These are phyloP conservation scores for Corvus moneduloides DNA, from an alignment of 2,113 vertebrate genomes.

Conservation along the genomic window DNA sequence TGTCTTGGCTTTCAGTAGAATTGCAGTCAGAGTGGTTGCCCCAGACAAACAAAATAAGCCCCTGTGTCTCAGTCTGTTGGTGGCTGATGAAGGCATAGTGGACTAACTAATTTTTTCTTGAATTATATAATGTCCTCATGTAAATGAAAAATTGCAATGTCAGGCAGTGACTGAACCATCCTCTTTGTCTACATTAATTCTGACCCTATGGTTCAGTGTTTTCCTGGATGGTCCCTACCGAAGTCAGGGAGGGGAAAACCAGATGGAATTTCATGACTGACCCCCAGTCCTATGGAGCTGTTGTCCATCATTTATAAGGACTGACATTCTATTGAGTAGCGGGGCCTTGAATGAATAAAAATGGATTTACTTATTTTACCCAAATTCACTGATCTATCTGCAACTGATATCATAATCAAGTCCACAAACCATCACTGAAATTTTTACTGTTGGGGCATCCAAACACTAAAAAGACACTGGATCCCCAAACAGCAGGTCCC, in stretches of 20 bases:
- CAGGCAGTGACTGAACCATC: background rate
- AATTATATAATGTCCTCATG: background rate
- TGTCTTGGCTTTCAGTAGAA: conserved; percentile 18
- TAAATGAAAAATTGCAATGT: background rate
- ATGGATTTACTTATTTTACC: background rate
- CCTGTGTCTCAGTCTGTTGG: background rate
- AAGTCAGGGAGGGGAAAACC: background rate
- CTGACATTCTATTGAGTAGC: background rate
- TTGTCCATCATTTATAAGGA: background rate
- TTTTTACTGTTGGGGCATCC: background rate
- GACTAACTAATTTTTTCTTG: background rate
- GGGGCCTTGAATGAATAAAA: background rate
- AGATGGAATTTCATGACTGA: background rate
- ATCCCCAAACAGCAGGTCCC: background rate
- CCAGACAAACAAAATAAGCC: conserved; percentile 43
- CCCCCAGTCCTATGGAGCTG: background rate
- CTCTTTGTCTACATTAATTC: background rate
- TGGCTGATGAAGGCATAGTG: background rate
- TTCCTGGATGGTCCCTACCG: background rate
- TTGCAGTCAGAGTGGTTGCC: conserved; percentile 1
- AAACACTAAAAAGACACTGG: background rate
- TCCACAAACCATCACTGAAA: background rate
- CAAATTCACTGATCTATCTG: background rate
- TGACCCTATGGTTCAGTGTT: background rate
- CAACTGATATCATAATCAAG: background rate